Base-by-base conservation (phyloP, 1,140 invertebrate species). In the Drosophila tristis region DNA sequence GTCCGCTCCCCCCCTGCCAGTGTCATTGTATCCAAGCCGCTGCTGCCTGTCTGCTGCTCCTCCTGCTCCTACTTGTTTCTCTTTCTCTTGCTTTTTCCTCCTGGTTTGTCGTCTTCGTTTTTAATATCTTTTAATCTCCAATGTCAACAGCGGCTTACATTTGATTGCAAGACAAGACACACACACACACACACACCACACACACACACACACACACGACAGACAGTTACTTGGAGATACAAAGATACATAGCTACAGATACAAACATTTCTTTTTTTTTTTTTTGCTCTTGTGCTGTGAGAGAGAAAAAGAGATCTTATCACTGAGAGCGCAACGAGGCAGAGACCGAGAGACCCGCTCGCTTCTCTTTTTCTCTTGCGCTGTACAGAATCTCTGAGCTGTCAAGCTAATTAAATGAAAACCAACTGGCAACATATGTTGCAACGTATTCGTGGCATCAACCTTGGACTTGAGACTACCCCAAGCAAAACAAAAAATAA, bases 81-180 rank as follows among this genome's bases (percentile, higher is more conserved):
- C 15, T 48, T 39, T 54, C 55, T 63, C 49, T 65, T 50, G 49
- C 62, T 59, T 78, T 59, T 72, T 62, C 39, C 62, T 85, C 59
- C 60, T 50, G 64, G 59, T 63, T 74, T 80, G 77, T 81, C 82
- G 82, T 78, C 81, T 81, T 81, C 81, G 78, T 87, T 87, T 90
- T 84, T 89, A 85, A 90, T 89, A 90, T 89, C 85, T 89, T 90
- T 89, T 89, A 90, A 90, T 89, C 84, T 89, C 76, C 84, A 89
- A 84, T 89, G 84, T 89, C 84, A 89, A 89, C 84, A 89, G 84
- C 80, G 84, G 84, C 84, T 89, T 89, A 89, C 84, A 89, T 89
- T 90, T 89, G 84, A 87, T 89, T 87, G 79, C 84, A 84, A 84
- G 84, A 89, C 84, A 87, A 89, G 75, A 78, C 53, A 70, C 50